Evolutionary conservation across 2,888 invertebrate genomes (phyloP), one percentile per base, ranked within the genome.

Genomic region (Furcula furcula): DNA sequence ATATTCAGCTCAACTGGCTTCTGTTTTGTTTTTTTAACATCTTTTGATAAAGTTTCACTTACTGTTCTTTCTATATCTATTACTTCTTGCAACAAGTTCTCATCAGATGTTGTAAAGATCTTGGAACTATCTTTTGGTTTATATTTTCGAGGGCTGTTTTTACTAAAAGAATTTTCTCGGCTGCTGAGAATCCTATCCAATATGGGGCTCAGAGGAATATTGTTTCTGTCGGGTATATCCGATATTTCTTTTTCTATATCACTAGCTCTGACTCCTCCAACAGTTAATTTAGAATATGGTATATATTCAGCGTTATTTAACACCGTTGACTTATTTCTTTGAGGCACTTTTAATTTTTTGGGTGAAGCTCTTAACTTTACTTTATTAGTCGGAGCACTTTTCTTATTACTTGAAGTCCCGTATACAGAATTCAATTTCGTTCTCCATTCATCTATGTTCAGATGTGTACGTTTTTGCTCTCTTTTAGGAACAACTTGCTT

Each of bases 231-330:
- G 4, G 78, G 66, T 11, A 82, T 54, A 42, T 76, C 50, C 7
- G 67, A 65, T 61, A 86, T 65, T 74, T 87, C 85, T 51, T 55
- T 76, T 60, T 88, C 86, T 36, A 88, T 75, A 33, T 88, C 87
- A 52, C 81, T 79, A 1, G 75, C 74, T 47, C 59, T 72, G 6
- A 74, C 81, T 29, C 89, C 89, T 11, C 89, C 89, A 45, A 89
- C 45, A 9, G 89, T 89, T 38, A 90, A 61, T 54, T 84, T 71
- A 7, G 86, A 76, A 61, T 90, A 90, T 1, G 89, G 89, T 53
- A 90, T 85, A 47, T 90, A 90, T 29, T 84, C 80, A 7, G 63
- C 41, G 40, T 80, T 82, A 43, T 82, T 83, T 12, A 74, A 49
- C 1, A 31, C 40, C 28, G 31, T 41, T 3, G 44, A 29, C 33